Conservation (phyloP, 2,888 invertebrate species). For the Stenotaenia linearis region DNA sequence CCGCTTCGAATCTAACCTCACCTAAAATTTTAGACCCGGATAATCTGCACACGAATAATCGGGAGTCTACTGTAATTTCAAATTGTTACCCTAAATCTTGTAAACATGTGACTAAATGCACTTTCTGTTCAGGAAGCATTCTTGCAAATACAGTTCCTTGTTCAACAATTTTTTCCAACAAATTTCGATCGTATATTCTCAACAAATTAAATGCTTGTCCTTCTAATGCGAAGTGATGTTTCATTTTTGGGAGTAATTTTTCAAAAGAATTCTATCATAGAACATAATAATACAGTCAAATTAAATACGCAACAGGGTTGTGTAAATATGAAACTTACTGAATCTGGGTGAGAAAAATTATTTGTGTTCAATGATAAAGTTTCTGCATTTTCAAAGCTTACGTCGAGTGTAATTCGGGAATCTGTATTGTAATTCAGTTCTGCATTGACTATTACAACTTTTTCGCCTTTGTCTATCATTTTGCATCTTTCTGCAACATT, state of each 20-base stretch:
- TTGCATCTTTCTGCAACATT: slow-evolving; percentile 89
- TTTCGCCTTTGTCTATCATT: slow-evolving; percentile 60
- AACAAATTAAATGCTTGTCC: slow-evolving; percentile 49
- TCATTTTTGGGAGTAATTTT: not conserved
- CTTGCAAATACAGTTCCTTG: slow-evolving; percentile 47
- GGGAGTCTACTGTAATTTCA: no score
- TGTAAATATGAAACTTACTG: no score
- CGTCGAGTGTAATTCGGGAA: not conserved
- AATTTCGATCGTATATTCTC: slow-evolving; percentile 45
- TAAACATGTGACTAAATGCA: slow-evolving; percentile 64
- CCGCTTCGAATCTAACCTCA: no score
- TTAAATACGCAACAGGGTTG: no score
- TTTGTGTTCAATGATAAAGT: not conserved
- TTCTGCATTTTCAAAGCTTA: not conserved
- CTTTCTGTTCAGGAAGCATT: slow-evolving; percentile 58
- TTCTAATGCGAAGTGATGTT: slow-evolving; percentile 46
- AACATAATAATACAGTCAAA: not conserved
- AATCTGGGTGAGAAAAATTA: no score
- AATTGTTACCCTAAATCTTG: slow-evolving; percentile 52
- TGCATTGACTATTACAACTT: slow-evolving; percentile 53
- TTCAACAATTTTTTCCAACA: slow-evolving; percentile 41
- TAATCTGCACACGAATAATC: no score
- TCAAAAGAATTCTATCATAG: not conserved
- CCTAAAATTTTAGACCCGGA: no score
- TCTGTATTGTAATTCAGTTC: not conserved